Conservation (phyloP, 2,113 vertebrate genomes). For the Rhinoptilus africanus region DNA sequence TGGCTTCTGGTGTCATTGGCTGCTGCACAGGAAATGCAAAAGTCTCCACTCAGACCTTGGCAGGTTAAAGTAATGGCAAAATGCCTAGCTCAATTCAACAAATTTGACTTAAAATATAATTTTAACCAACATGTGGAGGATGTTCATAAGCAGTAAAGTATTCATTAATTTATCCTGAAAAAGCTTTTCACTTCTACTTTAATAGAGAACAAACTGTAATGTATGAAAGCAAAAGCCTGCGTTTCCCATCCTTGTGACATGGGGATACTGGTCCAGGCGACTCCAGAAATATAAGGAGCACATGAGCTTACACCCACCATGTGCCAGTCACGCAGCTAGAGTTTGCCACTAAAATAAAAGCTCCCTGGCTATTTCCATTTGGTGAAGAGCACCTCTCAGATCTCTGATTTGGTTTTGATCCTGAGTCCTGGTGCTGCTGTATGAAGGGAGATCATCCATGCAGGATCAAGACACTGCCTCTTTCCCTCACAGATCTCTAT, state of each 20-base stretch:
- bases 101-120: not conserved
- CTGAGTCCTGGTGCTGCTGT: not conserved
- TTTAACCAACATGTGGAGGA: not conserved
- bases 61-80: not conserved
- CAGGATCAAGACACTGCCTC: not conserved
- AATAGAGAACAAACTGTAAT: not conserved
- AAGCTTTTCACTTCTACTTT: not conserved
- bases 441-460: not conserved
- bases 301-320: not conserved
- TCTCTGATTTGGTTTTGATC: not conserved
- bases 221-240: not conserved
- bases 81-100: not conserved
- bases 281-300: not conserved
- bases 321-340: not conserved
- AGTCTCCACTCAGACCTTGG: not conserved
- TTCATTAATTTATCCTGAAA: not conserved
- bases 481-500: constrained; percentile 82
- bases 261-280: not conserved
- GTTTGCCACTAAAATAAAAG: not conserved
- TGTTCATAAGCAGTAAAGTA: not conserved
- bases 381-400: not conserved
- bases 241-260: not conserved
- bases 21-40: not conserved
- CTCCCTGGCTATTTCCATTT: not conserved
- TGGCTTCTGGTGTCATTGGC: not conserved